These are phyloP conservation scores for Drosophila kanekoi DNA, from an alignment of 2,888 invertebrate genomes.

Conservation along the genomic window DNA sequence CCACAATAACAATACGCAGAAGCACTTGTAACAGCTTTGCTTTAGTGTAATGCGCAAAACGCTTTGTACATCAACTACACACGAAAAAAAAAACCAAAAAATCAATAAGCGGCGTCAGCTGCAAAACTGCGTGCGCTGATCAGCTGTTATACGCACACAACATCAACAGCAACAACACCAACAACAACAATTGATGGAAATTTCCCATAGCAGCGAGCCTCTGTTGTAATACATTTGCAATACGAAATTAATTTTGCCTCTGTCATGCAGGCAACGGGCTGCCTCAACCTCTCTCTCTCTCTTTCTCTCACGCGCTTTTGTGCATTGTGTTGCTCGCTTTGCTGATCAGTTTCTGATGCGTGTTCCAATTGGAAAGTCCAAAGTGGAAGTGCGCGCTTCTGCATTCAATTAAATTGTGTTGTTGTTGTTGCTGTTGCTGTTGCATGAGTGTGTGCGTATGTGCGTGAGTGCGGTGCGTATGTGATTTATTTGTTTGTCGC, in stretches of 20 bases:
- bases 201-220: slow-evolving; percentile 65
- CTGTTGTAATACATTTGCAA: slow-evolving; percentile 60
- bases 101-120: slow-evolving; percentile 57
- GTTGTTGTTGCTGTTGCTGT: slow-evolving; percentile 31
- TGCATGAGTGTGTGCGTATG: slow-evolving; percentile 30
- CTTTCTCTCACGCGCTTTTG: slow-evolving; percentile 3
- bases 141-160: slow-evolving; percentile 63
- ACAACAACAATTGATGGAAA: slow-evolving; percentile 61
- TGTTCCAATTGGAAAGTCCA: slow-evolving; percentile 68
- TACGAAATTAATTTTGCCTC: slow-evolving; percentile 49
- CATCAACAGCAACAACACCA: slow-evolving; percentile 24
- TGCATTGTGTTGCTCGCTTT: slow-evolving; percentile 24
- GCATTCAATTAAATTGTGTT: slow-evolving; percentile 47
- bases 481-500: slow-evolving; percentile 66
- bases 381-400: slow-evolving; percentile 54
- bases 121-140: slow-evolving; percentile 45
- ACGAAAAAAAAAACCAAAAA: slow-evolving; percentile 24
- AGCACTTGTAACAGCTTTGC: slow-evolving; percentile 20
- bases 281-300: slow-evolving; percentile 1
- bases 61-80: slow-evolving; percentile 21
- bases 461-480: slow-evolving; percentile 35
- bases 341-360: slow-evolving; percentile 56
- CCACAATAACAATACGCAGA: slow-evolving; percentile 24
- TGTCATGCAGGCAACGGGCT: slow-evolving; percentile 44
- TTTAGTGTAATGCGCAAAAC: slow-evolving; percentile 47